Evolutionary conservation across 2,797 vertebrate genomes (phyloP).

Genomic region (Eremophila alpestris): DNA sequence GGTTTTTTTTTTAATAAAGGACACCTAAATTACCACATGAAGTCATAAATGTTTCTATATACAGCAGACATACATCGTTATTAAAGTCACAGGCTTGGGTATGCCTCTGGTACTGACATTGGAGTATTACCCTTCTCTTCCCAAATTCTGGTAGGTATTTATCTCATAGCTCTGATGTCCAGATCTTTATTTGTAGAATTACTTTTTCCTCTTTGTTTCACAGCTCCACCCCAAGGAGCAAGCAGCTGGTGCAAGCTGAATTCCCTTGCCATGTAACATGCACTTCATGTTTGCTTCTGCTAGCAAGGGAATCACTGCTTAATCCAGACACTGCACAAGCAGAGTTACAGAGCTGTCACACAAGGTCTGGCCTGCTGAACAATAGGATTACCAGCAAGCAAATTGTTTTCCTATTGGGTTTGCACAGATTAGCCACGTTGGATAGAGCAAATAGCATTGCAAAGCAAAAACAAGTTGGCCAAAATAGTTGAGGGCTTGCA

Average conservation of each 20-base stretch:
- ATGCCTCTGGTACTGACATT: not conserved
- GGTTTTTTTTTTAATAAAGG: not conserved
- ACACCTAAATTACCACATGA: not conserved
- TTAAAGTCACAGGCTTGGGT: not conserved
- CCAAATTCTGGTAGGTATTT: not conserved
- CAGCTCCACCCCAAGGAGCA: not conserved
- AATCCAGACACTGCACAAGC: not conserved
- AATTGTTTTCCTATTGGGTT: not conserved
- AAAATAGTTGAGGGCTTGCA: not conserved
- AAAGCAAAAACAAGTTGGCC: not conserved
- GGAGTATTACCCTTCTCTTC: not conserved
- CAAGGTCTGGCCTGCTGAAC: not conserved
- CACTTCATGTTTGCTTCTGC: not conserved
- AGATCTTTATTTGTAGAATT: not conserved
- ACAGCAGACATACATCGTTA: not conserved
- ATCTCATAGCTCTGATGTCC: not conserved
- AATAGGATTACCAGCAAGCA: not conserved
- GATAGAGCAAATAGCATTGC: not conserved
- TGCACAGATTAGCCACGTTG: not conserved
- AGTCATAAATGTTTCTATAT: not conserved
- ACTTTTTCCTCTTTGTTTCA: constrained; percentile 4
- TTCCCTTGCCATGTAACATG: not conserved
- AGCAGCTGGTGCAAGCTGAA: not conserved
- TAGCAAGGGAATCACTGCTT: not conserved
- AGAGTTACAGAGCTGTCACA: not conserved